These are phyloP conservation scores for Tachuris rubrigastra DNA, from an alignment of 2,113 vertebrate species.

Conservation along the genomic window DNA sequence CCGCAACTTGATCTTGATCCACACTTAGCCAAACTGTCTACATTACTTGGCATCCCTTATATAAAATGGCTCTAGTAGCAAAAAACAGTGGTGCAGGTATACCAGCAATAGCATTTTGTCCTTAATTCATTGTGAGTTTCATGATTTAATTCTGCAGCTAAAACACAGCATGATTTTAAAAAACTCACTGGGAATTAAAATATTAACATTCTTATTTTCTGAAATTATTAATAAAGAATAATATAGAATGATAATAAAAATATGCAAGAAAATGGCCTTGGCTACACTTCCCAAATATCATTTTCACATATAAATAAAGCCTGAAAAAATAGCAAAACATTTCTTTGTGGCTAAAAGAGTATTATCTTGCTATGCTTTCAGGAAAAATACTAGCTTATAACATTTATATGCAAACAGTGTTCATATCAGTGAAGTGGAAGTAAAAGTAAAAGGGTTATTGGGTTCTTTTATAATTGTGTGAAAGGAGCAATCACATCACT, in stretches of 20 bases:
- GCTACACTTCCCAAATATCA: neutral
- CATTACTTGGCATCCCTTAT: neutral
- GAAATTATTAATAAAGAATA: neutral
- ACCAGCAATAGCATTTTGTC: neutral
- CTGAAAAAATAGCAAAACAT: neutral
- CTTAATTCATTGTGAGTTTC: neutral
- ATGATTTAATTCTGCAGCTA: neutral
- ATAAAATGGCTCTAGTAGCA: neutral
- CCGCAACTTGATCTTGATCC: neutral
- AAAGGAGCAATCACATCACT: constrained; percentile 58
- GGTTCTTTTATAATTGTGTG: constrained; percentile 61
- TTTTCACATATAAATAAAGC: neutral
- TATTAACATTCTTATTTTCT: neutral
- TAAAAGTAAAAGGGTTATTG: constrained; percentile 13
- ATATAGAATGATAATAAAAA: neutral
- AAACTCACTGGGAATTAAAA: neutral
- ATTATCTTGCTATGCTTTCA: neutral
- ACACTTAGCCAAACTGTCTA: neutral
- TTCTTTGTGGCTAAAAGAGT: neutral
- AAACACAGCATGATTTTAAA: neutral
- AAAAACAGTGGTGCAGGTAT: neutral
- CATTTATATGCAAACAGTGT: neutral
- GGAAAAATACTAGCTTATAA: neutral
- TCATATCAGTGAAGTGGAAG: neutral
- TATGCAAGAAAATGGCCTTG: neutral